Percentiles rank a stretch among this genome's conserved stretches.
These are phyloP conservation scores for Parnassius mnemosyne DNA, from an alignment of 2,888 invertebrate genomes.

Conservation along the genomic window DNA sequence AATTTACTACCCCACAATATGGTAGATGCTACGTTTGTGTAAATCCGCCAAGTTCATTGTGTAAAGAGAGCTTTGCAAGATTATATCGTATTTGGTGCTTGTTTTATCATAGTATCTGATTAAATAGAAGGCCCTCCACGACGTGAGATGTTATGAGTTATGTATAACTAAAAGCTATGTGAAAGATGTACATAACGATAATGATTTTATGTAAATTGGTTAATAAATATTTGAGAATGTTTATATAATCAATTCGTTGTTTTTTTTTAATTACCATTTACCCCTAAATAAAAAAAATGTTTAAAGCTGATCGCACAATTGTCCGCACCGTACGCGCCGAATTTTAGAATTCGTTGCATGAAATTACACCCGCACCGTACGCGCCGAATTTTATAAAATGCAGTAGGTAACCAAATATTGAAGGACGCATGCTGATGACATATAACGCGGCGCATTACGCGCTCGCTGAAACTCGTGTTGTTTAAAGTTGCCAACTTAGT, in stretches of 20 bases:
- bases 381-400: too few relatives aligned
- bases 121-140: conserved; percentile 78
- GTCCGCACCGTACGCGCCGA: too few relatives aligned
- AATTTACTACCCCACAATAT: conserved; percentile 10
- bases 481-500: too few relatives aligned
- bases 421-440: too few relatives aligned
- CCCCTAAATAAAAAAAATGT: neutral
- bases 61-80: conserved; percentile 72
- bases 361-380: too few relatives aligned
- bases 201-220: conserved; percentile 80
- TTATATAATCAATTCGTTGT: conserved; percentile 72
- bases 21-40: conserved; percentile 18
- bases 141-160: conserved; percentile 73
- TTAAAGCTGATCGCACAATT: too few relatives aligned
- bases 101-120: conserved; percentile 65
- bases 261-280: conserved; percentile 37
- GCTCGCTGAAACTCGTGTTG: too few relatives aligned
- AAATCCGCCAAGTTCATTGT: conserved; percentile 38
- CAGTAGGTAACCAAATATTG: too few relatives aligned
- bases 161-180: conserved; percentile 74
- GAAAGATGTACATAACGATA: conserved; percentile 78
- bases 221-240: conserved; percentile 81
- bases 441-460: too few relatives aligned
- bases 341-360: too few relatives aligned
- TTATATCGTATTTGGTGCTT: conserved; percentile 77